Conservation (phyloP, 2,888 invertebrate species). For the Lucinisca nassula region DNA sequence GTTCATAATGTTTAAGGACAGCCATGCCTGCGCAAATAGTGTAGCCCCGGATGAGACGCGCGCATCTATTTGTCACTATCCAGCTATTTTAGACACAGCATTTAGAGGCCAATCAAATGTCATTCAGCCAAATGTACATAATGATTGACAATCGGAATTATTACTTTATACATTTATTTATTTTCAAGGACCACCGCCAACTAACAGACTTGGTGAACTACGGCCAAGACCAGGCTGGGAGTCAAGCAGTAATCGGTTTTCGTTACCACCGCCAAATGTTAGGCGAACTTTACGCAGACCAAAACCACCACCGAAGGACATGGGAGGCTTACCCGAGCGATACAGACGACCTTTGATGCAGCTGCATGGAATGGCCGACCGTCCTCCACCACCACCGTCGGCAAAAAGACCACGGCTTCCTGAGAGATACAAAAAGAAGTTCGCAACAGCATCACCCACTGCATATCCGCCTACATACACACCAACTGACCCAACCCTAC, state of each 20-base stretch:
- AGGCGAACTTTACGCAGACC: background rate
- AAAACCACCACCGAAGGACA: background rate
- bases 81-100: no score
- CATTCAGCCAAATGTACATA: no score
- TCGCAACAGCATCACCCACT: background rate
- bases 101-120: no score
- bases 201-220: no score
- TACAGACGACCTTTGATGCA: background rate
- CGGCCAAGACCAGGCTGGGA: background rate
- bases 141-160: no score
- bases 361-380: background rate
- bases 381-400: background rate
- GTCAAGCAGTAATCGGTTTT: background rate
- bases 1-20: no score
- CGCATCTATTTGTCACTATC: no score
- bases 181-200: background rate
- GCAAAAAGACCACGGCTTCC: background rate
- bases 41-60: no score
- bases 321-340: background rate
- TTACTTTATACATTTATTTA: no score
- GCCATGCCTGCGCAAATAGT: no score
- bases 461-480: background rate
- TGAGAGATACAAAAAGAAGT: background rate
- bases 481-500: background rate
- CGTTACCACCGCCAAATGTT: background rate